Conservation (phyloP, 2,888 invertebrate species). For the Sipunculus nudus region DNA sequence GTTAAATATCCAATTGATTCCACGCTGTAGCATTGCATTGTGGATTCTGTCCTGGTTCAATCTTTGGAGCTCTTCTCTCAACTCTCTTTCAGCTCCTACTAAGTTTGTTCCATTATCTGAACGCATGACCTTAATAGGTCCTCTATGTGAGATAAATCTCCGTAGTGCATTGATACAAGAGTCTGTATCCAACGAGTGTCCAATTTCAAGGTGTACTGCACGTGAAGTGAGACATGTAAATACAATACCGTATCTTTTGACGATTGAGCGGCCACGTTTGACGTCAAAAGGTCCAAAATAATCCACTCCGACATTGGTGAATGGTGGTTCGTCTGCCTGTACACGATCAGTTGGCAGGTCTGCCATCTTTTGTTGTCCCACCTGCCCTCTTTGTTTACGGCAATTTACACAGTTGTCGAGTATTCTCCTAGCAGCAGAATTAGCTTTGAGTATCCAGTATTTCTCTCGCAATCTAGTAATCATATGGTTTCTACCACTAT, state of each 20-base stretch:
- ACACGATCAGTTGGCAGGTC: neutral
- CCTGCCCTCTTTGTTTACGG: too few relatives aligned
- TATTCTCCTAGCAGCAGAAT: too few relatives aligned
- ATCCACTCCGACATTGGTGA: neutral
- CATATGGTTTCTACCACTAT: neutral
- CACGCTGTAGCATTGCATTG: neutral
- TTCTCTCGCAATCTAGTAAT: neutral
- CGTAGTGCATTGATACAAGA: slow-evolving; percentile 6
- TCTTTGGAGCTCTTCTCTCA: neutral
- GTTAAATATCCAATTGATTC: slow-evolving; percentile 5
- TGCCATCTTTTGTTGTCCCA: too few relatives aligned
- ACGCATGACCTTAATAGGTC: neutral
- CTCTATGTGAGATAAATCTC: slow-evolving; percentile 2
- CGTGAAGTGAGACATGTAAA: neutral
- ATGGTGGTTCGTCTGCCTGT: neutral
- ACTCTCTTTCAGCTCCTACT: neutral
- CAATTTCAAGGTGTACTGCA: slow-evolving; percentile 7
- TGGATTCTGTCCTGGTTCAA: slow-evolving; percentile 1
- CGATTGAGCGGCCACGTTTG: neutral
- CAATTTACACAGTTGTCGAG: too few relatives aligned
- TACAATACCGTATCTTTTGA: neutral
- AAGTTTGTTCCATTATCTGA: slow-evolving; percentile 8
- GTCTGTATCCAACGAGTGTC: neutral
- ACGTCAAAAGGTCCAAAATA: slow-evolving; percentile 4
- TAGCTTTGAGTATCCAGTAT: slow-evolving; percentile 3